A percentile compares a stretch with the other conserved stretches of the same genome.
Conservation (phyloP, 2,113 vertebrate species). For the Rhinolophus ferrumequinum region DNA sequence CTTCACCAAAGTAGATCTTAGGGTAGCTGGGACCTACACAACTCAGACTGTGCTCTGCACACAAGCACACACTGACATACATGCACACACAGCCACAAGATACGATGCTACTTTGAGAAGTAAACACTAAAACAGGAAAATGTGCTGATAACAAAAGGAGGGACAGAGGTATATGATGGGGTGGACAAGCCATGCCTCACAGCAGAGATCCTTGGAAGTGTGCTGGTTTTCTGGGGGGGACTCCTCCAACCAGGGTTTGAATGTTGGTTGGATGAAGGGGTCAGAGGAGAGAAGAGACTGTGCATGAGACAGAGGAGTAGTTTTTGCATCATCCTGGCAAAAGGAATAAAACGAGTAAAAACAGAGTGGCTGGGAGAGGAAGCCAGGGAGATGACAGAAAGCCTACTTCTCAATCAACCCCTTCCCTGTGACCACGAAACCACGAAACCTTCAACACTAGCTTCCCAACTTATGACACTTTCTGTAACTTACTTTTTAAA, state of each 20-base stretch:
- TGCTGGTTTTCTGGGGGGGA: not conserved
- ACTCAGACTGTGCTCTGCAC: not conserved
- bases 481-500: not conserved
- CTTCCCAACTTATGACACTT: not conserved
- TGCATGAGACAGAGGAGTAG: not conserved
- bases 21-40: not conserved
- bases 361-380: not conserved
- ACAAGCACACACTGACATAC: not conserved
- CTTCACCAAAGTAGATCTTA: not conserved
- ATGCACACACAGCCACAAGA: not conserved
- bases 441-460: rapidly evolving
- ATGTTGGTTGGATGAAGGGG: not conserved
- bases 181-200: not conserved
- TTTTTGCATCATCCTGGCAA: not conserved
- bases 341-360: not conserved
- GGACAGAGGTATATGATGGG: not conserved
- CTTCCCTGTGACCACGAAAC: too few relatives aligned
- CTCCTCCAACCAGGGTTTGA: not conserved
- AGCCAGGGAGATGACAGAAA: too few relatives aligned
- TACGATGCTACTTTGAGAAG: not conserved
- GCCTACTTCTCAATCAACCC: not conserved
- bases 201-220: not conserved
- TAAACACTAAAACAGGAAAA: not conserved
- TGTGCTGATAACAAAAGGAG: not conserved
- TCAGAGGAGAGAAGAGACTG: not conserved